Evolutionary conservation across 1,140 invertebrate species (phyloP).

Genomic region (Drosophila rhopaloa): DNA sequence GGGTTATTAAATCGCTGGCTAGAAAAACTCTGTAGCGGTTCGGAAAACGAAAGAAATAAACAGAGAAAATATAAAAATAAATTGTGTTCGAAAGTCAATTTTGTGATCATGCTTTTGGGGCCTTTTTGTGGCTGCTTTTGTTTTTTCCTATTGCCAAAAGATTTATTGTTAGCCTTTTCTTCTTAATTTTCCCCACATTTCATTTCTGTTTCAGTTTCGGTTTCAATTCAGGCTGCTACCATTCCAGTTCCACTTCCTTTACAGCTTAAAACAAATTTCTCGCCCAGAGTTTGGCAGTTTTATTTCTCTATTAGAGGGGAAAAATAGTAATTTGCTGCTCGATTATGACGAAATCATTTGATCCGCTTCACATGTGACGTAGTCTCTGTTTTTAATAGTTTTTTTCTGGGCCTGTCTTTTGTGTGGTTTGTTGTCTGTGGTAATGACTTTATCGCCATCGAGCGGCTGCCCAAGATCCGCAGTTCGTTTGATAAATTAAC

Average conservation of each 20-base stretch:
- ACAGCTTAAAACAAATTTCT: conserved; percentile 20
- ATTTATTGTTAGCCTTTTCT: conserved; percentile 58
- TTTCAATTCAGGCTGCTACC: conserved; percentile 7
- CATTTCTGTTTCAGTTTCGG: conserved; percentile 21
- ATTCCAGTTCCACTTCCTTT: conserved; percentile 31
- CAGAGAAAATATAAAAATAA: conserved; percentile 68
- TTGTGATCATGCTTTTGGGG: conserved; percentile 40
- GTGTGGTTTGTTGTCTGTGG: conserved; percentile 57
- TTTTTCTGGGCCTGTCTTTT: conserved; percentile 21
- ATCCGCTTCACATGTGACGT: conserved; percentile 44
- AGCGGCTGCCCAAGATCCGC: conserved; percentile 35
- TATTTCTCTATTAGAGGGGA: conserved; percentile 30
- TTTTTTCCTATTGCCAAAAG: conserved; percentile 31
- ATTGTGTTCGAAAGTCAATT: conserved; percentile 68
- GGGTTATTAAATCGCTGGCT: conserved; percentile 33
- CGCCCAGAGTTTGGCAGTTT: conserved; percentile 30
- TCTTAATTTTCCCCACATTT: conserved; percentile 45
- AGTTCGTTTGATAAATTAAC: conserved; percentile 47
- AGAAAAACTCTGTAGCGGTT: conserved; percentile 40
- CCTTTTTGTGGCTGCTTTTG: conserved; percentile 23
- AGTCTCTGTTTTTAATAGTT: conserved; percentile 5
- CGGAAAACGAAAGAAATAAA: conserved; percentile 19
- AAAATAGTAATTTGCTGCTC: conserved; percentile 28
- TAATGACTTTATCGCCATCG: conserved; percentile 67
- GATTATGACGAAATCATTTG: conserved; percentile 53